phyloP scores from a whole-genome alignment of 35 echinoderm and acorn worm species.

The Chiridota heheva region DNA sequence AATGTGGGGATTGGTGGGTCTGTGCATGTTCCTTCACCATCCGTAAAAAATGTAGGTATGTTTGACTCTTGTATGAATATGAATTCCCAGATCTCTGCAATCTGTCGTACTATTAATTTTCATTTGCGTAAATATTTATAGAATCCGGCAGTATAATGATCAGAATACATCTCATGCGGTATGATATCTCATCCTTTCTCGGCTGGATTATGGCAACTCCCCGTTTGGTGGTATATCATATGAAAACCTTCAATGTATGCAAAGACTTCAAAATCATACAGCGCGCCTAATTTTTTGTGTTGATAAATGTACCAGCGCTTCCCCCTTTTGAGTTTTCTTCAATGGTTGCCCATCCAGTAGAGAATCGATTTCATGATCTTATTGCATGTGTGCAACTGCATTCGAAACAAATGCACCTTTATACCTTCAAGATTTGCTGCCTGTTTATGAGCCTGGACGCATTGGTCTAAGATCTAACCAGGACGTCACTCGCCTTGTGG shows the following conservation, averaged over 20 bases:
- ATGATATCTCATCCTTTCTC: constrained; percentile 14
- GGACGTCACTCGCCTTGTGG: too few relatives aligned
- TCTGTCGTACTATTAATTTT: constrained; percentile 37
- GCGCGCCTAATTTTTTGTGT: constrained; percentile 44
- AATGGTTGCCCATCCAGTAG: constrained; percentile 57
- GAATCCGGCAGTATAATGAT: constrained; percentile 11
- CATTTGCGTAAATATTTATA: constrained; percentile 17
- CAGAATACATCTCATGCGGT: constrained; percentile 22
- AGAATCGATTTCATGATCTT: not conserved
- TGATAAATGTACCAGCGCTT: constrained; percentile 2
- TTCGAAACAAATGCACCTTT: too few relatives aligned
- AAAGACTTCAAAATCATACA: constrained; percentile 39
- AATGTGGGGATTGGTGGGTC: not conserved
- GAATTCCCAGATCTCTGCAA: not conserved
- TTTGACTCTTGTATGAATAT: constrained; percentile 11
- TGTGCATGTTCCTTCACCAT: not conserved
- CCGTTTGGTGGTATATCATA: constrained; percentile 3
- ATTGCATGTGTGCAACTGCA: constrained; percentile 48
- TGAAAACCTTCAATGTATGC: not conserved
- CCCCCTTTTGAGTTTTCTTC: constrained; percentile 32
- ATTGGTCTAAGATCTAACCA: too few relatives aligned
- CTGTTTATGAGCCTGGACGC: too few relatives aligned
- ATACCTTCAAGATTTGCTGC: too few relatives aligned
- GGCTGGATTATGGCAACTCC: constrained; percentile 27
- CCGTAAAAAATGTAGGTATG: constrained; percentile 6